Evolutionary conservation across 2,888 invertebrate genomes (phyloP).

Genomic region (Drosophila mettleri): DNA sequence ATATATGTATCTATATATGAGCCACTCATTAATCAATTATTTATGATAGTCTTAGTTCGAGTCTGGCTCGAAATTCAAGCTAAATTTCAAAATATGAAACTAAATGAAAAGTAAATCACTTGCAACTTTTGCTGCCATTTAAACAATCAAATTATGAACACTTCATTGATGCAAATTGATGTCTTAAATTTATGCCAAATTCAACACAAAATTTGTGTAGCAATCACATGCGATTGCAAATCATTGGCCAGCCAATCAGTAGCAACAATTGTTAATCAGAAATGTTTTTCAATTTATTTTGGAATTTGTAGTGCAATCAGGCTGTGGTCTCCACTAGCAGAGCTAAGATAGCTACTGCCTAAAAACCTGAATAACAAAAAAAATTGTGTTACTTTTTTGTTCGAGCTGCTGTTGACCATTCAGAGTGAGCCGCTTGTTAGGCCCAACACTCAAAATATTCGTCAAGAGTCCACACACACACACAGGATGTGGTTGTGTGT

Average conservation of each 20-base stretch:
- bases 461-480: slow-evolving; percentile 12
- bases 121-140: background rate
- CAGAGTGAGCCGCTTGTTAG: slow-evolving; percentile 46
- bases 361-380: slow-evolving; percentile 14
- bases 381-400: slow-evolving; percentile 12
- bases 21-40: slow-evolving; percentile 3
- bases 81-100: background rate
- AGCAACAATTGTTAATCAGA: slow-evolving; percentile 12
- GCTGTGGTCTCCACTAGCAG: slow-evolving; percentile 24
- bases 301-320: slow-evolving; percentile 38
- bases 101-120: background rate
- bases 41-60: background rate
- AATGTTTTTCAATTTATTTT: slow-evolving; percentile 19
- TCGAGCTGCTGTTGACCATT: slow-evolving; percentile 36
- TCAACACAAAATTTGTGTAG: background rate
- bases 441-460: slow-evolving; percentile 37
- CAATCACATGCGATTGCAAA: background rate
- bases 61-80: background rate
- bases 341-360: background rate
- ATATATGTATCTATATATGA: background rate
- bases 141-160: background rate
- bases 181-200: background rate
- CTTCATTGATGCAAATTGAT: background rate
- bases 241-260: slow-evolving; percentile 10
- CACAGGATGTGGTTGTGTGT: slow-evolving; percentile 26